Base-by-base conservation (phyloP, 92 coral and sea anemone species). In the Porites rus region DNA sequence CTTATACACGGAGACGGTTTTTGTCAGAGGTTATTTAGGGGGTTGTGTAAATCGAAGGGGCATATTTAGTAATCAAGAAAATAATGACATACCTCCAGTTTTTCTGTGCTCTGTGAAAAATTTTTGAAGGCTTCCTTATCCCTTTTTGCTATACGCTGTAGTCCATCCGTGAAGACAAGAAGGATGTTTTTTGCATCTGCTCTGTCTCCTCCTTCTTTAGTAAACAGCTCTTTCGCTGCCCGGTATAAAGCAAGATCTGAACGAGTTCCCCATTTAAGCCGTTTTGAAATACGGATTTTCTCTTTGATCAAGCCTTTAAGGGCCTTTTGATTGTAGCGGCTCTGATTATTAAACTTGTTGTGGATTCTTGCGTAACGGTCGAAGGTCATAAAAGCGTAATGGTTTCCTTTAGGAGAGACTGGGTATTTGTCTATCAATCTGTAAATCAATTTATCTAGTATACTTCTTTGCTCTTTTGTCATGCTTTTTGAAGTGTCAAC, bases 331-430 rank as follows among this genome's bases (percentile, higher is more conserved):
- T 75, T 24, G 79, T 52, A 17, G 65, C 24, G 56, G 7, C 1
- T 1, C n/a, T 17, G 20, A 19, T 56, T 38, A 2, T 19, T 4
- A 25, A 75, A 75, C 50, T 16, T 22, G 79, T 6, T 53, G n/a
- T 51, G 43, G 65, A 75, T 13, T 20, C 0, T 38, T 54, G n/a
- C 79, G 8, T 54, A 21, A 17, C 18, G 60, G 13, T 25, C 38
- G 22, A 75, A 75, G 10, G 65, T 43, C 8, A 56, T 60, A 24
- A 75, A 17, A 56, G 43, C 79, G 52, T 53, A 75, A 46, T 75
- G 79, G 14, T 19, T 75, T 9, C 79, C 79, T 21, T 12, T 43
- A 53, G 79, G 10, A 58, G 79, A 75, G n/a, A 75, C 79, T 25
- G 28, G 28, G 12, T 8, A 10, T 65, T 65, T 12, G 31, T 65